Evolutionary conservation across 1,140 invertebrate species (phyloP), one percentile per base, ranked within the genome.

Genomic region (Apis cerana): DNA sequence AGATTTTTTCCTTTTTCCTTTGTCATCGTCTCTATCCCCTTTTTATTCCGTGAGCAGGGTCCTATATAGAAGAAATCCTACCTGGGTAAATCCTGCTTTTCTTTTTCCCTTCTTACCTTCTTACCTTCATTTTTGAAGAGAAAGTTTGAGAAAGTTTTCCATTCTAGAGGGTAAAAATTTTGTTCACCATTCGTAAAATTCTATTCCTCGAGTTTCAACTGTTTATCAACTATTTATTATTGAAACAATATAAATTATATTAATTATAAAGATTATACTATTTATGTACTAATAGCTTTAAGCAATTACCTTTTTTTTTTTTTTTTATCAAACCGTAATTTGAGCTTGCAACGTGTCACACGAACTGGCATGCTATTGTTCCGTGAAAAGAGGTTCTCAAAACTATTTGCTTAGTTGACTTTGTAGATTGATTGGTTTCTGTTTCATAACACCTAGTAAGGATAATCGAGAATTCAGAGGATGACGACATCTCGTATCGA

Each of bases 401-500:
- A 80, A 64, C 50, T 48, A 48, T n/a, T 15, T 11, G n/a, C 17
- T 9, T n/a, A 17, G 21, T 61, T n/a, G 43, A 27, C 43, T 27
- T 27, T 21, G 5, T n/a, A 11, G 13, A 76, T 2, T 27, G 50
- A n/a, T 65, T 23, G 23, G 12, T 52, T 67, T 54, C 58, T 21
- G n/a, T 80, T 72, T 74, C 78, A 80, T 64, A 72, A 80, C 23
- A 79, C 17, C 15, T 1, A n/a, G 12, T 10, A 50, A 50, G 19
- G 59, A 13, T 11, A 27, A 80, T 72, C 23, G 77, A 80, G 48
- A 61, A 64, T 80, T 80, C 58, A 62, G 21, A 23, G 50, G 15
- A 62, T 62, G 68, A 54, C 68, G 58, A 48, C 65, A 50, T 27
- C 17, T 64, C 11, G 33, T 64, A 64, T 1, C 21, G 12, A 61